phyloP scores from a whole-genome alignment of 2,113 vertebrate genomes.

The Pomatorhinus ruficollis region DNA sequence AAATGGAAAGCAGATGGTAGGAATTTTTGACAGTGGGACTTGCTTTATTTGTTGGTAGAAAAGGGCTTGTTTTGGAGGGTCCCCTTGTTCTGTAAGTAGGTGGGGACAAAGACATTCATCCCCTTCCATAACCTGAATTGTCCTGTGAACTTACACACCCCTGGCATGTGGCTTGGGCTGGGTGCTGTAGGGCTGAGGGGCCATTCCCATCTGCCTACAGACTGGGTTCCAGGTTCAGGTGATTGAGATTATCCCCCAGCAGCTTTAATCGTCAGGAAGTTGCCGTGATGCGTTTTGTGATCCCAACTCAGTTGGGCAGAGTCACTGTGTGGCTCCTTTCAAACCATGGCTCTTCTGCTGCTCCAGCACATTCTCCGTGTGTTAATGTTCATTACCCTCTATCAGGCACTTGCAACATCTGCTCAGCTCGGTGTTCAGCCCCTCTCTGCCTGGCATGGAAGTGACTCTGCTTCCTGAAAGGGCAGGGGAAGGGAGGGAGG shows the following conservation, averaged over 20 bases:
- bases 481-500: not conserved
- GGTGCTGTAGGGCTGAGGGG: not conserved
- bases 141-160: rapidly evolving
- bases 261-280: not conserved
- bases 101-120: not conserved
- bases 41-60: not conserved
- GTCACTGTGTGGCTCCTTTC: rapidly evolving
- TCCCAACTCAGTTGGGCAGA: not conserved
- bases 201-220: rapidly evolving
- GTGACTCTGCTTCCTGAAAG: constrained; percentile 13
- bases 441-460: not conserved
- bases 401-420: not conserved
- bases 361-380: not conserved
- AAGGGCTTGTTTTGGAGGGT: not conserved
- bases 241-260: not conserved
- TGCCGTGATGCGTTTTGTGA: not conserved
- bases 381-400: not conserved
- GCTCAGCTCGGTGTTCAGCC: not conserved
- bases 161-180: not conserved
- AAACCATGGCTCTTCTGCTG: not conserved
- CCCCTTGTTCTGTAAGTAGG: not conserved
- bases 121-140: not conserved
- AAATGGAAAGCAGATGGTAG: constrained; percentile 32
- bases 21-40: not conserved
- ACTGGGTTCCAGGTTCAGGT: not conserved